Evolutionary conservation across 2,888 invertebrate genomes (phyloP), one percentile per base, ranked within the genome.

Genomic region (Cepaea hortensis): DNA sequence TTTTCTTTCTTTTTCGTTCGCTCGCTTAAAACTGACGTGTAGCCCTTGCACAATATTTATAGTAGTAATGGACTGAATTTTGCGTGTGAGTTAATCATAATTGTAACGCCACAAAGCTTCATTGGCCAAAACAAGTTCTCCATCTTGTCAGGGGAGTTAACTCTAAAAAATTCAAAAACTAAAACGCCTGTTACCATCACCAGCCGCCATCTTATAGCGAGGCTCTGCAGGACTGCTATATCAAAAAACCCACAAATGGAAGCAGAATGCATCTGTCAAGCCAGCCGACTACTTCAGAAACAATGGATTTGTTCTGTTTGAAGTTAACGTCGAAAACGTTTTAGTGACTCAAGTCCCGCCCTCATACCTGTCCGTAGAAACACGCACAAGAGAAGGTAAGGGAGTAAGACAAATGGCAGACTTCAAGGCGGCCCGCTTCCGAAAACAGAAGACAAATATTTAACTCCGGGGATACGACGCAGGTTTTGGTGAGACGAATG

Each of bases 361-460:
- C 83, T 23, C 48, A 23, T 72, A 23, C 82, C 82, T 82, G 55
- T 55, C 61, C 35, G 23, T 3, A 48, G 20, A 18, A 68, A 80
- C 79, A 62, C 15, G 61, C 20, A 68, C 35, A 1, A 20, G 68
- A 20, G 68, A 68, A 81, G n/a, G 23, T n/a, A 70, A 46, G n/a
- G 70, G 23, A 35, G 50, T 2, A 84, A 84, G 84, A 84, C 84
- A 84, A 84, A 84, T 84, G 84, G 18, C 15, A 20, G 61, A 61
- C 75, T 84, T 84, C 84, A 84, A 76, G 76, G 55, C 46, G 48
- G 20, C n/a, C n/a, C 84, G 76, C 76, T 65, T 61, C 84, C 61
- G n/a, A 73, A 84, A 76, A 73, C 35, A 72, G 13, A 72, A 76
- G 84, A 84, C 76, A 62, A 84, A 84, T 84, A 72, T 84, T 76